Evolutionary conservation across 2,888 invertebrate genomes (phyloP).

Genomic region (Dascillus cervinus): DNA sequence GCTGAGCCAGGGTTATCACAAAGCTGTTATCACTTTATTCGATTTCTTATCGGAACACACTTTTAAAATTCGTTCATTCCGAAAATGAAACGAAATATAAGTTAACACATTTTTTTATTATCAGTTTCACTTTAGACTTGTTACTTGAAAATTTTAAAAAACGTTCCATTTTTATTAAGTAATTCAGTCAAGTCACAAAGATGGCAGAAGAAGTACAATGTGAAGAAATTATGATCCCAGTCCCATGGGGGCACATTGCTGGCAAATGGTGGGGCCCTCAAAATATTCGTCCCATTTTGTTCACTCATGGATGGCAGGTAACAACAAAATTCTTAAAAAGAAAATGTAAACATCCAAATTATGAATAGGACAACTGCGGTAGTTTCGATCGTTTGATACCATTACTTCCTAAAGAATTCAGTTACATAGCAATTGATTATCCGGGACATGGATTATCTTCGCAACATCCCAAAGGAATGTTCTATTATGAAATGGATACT

Average conservation of each 20-base stretch:
- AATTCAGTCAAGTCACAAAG: too few species aligned
- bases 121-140: not conserved
- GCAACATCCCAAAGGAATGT: slow-evolving; percentile 54
- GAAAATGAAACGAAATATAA: too few species aligned
- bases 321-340: slow-evolving; percentile 5
- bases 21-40: too few species aligned
- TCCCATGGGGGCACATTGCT: slow-evolving; percentile 60
- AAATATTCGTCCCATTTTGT: slow-evolving; percentile 56
- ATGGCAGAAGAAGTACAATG: too few species aligned
- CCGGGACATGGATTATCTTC: slow-evolving; percentile 68
- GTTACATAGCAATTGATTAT: slow-evolving; percentile 56
- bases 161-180: too few species aligned
- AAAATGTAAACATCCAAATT: too few species aligned
- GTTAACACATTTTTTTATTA: not conserved
- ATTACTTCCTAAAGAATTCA: slow-evolving; percentile 42
- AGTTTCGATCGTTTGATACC: too few species aligned
- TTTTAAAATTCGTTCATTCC: too few species aligned
- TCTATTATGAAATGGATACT: slow-evolving; percentile 43
- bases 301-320: slow-evolving; percentile 65
- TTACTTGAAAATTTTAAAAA: too few species aligned
- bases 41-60: too few species aligned
- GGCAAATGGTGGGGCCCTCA: slow-evolving; percentile 64
- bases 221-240: slow-evolving; percentile 57
- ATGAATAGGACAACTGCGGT: too few species aligned
- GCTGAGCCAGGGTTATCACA: too few species aligned